Conservation (phyloP, 2,888 invertebrate genomes). For the Heliothis peltigera region DNA sequence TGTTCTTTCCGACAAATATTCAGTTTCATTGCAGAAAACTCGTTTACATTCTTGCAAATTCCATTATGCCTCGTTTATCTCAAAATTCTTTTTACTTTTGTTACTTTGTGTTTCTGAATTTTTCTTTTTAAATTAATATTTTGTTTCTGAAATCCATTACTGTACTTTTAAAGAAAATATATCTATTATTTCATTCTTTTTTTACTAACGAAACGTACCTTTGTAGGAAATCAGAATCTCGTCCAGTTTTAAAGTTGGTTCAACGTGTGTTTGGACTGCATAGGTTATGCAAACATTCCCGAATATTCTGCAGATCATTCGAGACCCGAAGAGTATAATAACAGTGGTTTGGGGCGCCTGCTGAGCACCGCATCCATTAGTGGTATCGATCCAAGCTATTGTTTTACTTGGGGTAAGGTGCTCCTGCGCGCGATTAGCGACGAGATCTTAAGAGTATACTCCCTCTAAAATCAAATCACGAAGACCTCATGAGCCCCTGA, state of each 20-base stretch:
- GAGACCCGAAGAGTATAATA: slow-evolving; percentile 7
- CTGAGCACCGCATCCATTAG: slow-evolving; percentile 52
- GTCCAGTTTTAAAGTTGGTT: background rate
- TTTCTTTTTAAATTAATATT: background rate
- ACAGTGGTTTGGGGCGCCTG: slow-evolving; percentile 19
- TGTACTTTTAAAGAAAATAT: background rate
- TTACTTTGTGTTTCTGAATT: background rate
- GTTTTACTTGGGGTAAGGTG: slow-evolving; percentile 30
- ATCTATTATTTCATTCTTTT: background rate
- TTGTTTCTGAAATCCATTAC: background rate
- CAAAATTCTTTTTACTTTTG: background rate
- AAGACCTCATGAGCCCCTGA: background rate
- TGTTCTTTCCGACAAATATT: background rate
- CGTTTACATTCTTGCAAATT: slow-evolving; percentile 1
- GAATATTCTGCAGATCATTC: slow-evolving; percentile 9
- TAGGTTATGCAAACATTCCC: slow-evolving; percentile 4
- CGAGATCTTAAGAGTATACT: background rate
- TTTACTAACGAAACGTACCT: background rate
- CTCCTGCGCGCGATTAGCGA: slow-evolving; percentile 3
- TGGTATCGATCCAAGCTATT: slow-evolving; percentile 51
- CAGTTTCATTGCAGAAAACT: slow-evolving; percentile 1
- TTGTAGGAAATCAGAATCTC: background rate
- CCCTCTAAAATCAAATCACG: background rate
- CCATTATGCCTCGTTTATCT: slow-evolving; percentile 1
- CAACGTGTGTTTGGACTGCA: slow-evolving; percentile 15